Conservation (phyloP, 1,140 invertebrate genomes). For the Drosophila punjabiensis region DNA sequence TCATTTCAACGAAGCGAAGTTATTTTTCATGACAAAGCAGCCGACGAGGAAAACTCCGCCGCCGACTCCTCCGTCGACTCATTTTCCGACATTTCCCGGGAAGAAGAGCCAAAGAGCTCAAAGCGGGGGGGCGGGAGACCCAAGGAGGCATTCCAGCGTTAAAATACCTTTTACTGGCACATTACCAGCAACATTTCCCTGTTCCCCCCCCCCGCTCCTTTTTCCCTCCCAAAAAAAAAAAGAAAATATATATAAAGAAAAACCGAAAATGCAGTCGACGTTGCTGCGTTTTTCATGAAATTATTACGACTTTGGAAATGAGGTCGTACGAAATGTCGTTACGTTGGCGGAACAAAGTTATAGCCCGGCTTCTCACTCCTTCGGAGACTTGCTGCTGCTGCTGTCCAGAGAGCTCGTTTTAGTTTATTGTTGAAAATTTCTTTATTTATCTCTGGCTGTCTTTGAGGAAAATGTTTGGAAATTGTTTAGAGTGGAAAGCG, state of each 20-base stretch:
- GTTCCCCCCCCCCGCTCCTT: background rate
- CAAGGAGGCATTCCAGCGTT: constrained; percentile 68
- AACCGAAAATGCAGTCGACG: constrained; percentile 54
- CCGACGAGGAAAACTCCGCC: constrained; percentile 54
- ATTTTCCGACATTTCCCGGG: constrained; percentile 19
- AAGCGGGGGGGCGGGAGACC: background rate
- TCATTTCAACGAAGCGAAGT: constrained; percentile 83
- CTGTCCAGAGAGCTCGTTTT: constrained; percentile 49
- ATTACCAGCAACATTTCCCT: constrained; percentile 57
- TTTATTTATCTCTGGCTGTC: constrained; percentile 53
- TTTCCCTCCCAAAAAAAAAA: background rate
- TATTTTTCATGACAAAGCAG: constrained; percentile 83
- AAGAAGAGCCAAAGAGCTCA: background rate
- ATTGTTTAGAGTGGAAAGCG: constrained; percentile 45
- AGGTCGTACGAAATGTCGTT: constrained; percentile 80
- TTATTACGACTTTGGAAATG: constrained; percentile 81
- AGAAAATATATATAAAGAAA: background rate
- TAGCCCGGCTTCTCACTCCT: constrained; percentile 1
- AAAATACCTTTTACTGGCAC: constrained; percentile 82
- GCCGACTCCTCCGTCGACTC: constrained; percentile 36
- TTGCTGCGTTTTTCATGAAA: constrained; percentile 81
- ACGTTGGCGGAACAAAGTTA: constrained; percentile 55
- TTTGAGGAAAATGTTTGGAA: constrained; percentile 51
- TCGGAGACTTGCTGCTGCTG: background rate
- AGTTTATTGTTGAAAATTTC: constrained; percentile 73